phyloP scores from a whole-genome alignment of 2,113 vertebrate genomes.

The Corydoras sp. region DNA sequence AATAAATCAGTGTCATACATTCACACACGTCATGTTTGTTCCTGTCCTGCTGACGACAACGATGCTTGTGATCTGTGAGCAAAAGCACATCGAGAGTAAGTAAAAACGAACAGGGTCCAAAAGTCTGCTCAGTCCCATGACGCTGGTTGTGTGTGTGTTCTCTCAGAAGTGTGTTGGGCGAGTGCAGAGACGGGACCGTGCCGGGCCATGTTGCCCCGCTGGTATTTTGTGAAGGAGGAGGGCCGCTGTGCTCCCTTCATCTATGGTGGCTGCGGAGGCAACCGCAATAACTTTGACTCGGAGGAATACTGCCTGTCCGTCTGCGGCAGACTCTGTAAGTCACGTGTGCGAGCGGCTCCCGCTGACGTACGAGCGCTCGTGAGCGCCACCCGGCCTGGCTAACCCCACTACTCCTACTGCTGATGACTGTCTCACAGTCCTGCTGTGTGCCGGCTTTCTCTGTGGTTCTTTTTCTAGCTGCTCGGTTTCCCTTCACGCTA shows the following conservation, averaged over 20 bases:
- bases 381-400: neutral
- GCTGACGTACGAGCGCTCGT: neutral
- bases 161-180: conserved; percentile 95
- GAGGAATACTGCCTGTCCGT: conserved; percentile 97
- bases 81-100: no score
- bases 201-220: conserved; percentile 92
- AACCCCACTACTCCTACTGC: conserved; percentile 26
- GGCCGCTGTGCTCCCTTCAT: conserved; percentile 90
- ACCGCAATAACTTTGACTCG: conserved; percentile 99
- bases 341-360: conserved; percentile 33
- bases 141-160: conserved; percentile 40
- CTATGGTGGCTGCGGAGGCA: conserved; percentile 97
- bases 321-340: conserved; percentile 98
- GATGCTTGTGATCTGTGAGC: no score
- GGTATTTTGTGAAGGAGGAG: conserved; percentile 91
- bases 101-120: no score
- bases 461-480: neutral
- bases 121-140: no score
- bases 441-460: neutral
- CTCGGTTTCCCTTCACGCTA: no score
- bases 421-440: conserved; percentile 14
- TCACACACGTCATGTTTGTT: no score
- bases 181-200: conserved; percentile 92
- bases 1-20: no score
- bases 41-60: no score